Percentiles rank a stretch among this genome's conserved stretches.
These are phyloP conservation scores for Drosophila pruinosa DNA, from an alignment of 1,140 invertebrate genomes.

Conservation along the genomic window DNA sequence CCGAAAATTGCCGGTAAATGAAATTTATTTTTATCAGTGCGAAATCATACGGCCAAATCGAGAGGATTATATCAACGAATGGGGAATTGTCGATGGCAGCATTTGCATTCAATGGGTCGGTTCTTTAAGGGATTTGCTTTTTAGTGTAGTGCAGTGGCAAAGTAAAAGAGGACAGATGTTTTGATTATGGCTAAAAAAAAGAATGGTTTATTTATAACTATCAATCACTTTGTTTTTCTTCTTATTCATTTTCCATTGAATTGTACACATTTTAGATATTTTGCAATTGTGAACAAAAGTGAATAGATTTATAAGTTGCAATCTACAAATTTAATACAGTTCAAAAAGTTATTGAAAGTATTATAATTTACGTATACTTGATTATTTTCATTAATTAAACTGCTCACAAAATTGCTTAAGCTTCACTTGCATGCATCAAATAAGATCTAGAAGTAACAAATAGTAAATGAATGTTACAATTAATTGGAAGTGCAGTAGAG, in stretches of 20 bases:
- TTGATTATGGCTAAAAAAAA: neutral
- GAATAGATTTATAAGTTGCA: too few relatives aligned
- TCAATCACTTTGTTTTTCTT: neutral
- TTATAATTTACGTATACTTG: too few relatives aligned
- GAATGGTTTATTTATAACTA: neutral
- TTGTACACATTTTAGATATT: neutral
- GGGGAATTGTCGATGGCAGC: neutral
- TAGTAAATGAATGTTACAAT: too few relatives aligned
- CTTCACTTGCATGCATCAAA: too few relatives aligned
- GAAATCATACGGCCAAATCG: constrained; percentile 31
- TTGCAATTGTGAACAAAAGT: neutral
- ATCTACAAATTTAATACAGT: too few relatives aligned
- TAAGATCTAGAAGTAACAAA: too few relatives aligned
- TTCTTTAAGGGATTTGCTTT: constrained; percentile 48
- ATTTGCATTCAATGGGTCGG: constrained; percentile 52
- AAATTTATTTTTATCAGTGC: constrained; percentile 73
- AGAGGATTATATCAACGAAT: constrained; percentile 32
- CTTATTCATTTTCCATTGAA: neutral
- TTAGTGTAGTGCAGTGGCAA: neutral
- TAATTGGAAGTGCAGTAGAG: too few relatives aligned
- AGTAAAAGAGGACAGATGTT: neutral
- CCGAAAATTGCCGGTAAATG: constrained; percentile 48
- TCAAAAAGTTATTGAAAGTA: too few relatives aligned
- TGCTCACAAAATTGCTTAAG: too few relatives aligned
- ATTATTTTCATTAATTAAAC: too few relatives aligned